Conservation (phyloP, 2,113 vertebrate genomes). For the Menidia beryllina region DNA sequence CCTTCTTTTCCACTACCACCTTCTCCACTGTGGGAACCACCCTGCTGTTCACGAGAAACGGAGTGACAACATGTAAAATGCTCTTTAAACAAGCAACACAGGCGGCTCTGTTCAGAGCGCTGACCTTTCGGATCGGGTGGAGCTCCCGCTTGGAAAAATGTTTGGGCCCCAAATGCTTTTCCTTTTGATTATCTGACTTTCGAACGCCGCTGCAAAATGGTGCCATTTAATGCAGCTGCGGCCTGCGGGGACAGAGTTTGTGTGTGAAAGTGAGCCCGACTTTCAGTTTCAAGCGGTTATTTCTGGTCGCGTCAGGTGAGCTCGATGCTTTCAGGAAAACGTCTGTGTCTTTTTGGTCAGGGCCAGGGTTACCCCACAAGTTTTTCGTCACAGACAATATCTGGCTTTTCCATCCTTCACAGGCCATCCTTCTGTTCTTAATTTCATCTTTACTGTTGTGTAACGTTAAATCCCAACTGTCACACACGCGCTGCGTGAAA, state of each 20-base stretch:
- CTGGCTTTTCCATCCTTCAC: neutral
- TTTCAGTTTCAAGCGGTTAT: constrained; percentile 27
- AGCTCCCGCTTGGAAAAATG: constrained; percentile 61
- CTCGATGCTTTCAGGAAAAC: neutral
- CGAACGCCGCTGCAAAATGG: no score
- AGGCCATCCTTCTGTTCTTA: neutral
- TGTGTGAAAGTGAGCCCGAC: constrained; percentile 13
- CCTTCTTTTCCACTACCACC: constrained; percentile 39
- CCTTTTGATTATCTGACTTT: constrained; percentile 39
- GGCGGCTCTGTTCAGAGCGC: constrained; percentile 58
- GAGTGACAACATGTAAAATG: constrained; percentile 57
- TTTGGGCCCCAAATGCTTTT: constrained; percentile 42
- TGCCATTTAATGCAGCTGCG: neutral
- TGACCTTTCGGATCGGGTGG: constrained; percentile 75
- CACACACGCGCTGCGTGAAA: no score
- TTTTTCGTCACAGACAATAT: neutral
- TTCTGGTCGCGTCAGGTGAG: neutral
- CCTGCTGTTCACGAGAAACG: constrained; percentile 52
- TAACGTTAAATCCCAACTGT: neutral
- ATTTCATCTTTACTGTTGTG: neutral
- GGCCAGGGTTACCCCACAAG: neutral
- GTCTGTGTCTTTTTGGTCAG: constrained; percentile 13
- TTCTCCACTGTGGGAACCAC: constrained; percentile 22
- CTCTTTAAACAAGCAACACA: constrained; percentile 64
- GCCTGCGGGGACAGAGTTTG: neutral